Evolutionary conservation across 2,888 invertebrate genomes (phyloP), one percentile per base, ranked within the genome.

Genomic region (Cheiracanthium punctorium): DNA sequence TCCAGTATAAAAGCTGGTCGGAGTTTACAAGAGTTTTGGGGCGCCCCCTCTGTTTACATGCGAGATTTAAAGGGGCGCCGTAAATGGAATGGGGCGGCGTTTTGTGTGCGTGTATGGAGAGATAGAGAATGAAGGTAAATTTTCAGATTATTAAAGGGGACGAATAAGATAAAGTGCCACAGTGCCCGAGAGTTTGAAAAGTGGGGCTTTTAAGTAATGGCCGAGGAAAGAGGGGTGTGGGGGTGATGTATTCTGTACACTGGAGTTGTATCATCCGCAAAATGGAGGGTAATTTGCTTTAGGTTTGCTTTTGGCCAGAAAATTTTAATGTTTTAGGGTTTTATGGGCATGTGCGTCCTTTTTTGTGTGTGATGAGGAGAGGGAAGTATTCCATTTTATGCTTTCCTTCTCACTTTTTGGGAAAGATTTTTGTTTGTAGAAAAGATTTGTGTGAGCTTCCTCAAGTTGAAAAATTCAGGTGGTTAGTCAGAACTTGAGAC

Each of bases 21-120:
- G 76, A 65, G 37, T 67, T 30, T 64, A 67, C 67, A 41, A 37
- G 37, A 37, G 37, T 7, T 7, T 7, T 7, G 37, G 4, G 37
- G 10, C 52, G 43, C 32, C n/a, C 32, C 48, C 41, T 48, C 30
- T 77, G 77, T 77, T 77, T 77, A 70, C 77, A 70, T 52, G 69
- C 69, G 52, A 70, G 77, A 77, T 77, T 67, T 67, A 67, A 17
- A 17, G 7, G 20, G 24, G 58, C 20, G 58, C 58, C 58, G 20
- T 58, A 58, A 24, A 58, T 58, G 24, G 58, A 24, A 58, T 70
- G 77, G 67, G 48, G 69, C 48, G 17, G 33, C 24, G 58, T 20
- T 24, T 58, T 58, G 48, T 58, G 58, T 58, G 58, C 24, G 17
- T 24, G 24, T 24, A 5, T 24, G n/a, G 7, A 58, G 43, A 58